Percentiles rank a stretch among this genome's conserved stretches.
phyloP scores from a whole-genome alignment of 2,113 vertebrate species.

The Enhydra lutris region DNA sequence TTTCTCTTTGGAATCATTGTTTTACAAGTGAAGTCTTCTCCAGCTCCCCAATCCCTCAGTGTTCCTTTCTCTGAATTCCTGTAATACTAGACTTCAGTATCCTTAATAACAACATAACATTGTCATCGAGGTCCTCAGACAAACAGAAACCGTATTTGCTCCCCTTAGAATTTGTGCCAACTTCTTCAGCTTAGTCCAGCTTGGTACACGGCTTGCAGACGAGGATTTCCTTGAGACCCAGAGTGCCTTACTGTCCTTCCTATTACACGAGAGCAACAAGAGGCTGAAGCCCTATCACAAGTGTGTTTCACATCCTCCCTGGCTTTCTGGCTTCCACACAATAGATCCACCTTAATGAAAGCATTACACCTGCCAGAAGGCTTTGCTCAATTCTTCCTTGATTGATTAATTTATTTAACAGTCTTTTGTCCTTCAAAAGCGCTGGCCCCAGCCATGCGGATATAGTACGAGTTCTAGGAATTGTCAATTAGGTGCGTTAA shows the following conservation, averaged over 20 bases:
- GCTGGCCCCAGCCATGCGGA: not conserved
- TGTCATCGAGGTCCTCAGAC: not conserved
- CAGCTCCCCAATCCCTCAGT: not conserved
- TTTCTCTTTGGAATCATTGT: not conserved
- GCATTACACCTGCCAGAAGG: not conserved
- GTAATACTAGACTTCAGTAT: not conserved
- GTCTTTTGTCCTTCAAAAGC: conserved; percentile 14
- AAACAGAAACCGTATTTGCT: not conserved
- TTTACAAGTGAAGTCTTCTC: not conserved
- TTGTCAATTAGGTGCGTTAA: conserved; percentile 16
- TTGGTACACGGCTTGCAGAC: not conserved
- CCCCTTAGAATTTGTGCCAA: not conserved
- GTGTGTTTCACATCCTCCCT: not conserved
- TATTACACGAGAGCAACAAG: not conserved
- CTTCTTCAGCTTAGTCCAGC: not conserved
- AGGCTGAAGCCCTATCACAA: not conserved
- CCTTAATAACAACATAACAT: not conserved
- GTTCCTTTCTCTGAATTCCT: not conserved
- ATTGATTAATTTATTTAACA: not conserved
- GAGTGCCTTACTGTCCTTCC: not conserved
- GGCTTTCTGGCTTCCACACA: not conserved
- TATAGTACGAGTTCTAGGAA: not conserved
- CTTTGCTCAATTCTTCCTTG: conserved; percentile 34
- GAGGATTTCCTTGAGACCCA: not conserved
- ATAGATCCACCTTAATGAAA: conserved; percentile 21